These are phyloP conservation scores for Arctocebus calabarensis DNA, from an alignment of 2,797 vertebrate genomes.

Conservation along the genomic window DNA sequence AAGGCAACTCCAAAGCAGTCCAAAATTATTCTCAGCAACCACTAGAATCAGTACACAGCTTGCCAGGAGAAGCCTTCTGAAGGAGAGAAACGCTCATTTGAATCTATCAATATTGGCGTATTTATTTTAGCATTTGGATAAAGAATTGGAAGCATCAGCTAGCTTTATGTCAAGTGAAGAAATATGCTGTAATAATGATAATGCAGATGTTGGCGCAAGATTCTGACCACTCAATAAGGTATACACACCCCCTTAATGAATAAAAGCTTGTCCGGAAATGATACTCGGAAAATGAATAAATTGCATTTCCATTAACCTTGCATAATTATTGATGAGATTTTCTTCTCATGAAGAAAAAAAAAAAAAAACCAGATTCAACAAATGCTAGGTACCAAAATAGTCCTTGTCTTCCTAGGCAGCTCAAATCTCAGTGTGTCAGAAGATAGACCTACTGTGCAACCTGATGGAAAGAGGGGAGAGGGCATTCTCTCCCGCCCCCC, in stretches of 20 bases:
- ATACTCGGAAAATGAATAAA: conserved; percentile 50
- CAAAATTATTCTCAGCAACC: conserved; percentile 58
- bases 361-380: neutral
- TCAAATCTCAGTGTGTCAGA: neutral
- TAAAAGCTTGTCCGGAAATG: conserved; percentile 16
- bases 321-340: conserved; percentile 41
- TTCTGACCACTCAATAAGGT: neutral
- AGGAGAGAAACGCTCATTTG: conserved; percentile 52
- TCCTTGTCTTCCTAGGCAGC: neutral
- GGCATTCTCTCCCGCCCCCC: too few relatives aligned
- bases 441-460: neutral
- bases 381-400: neutral
- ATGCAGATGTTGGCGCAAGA: conserved; percentile 41
- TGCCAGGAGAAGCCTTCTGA: conserved; percentile 58
- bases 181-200: conserved; percentile 37
- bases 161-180: conserved; percentile 36
- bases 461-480: neutral
- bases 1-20: conserved; percentile 61
- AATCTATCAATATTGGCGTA: conserved; percentile 55
- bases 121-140: conserved; percentile 65
- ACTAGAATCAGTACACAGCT: conserved; percentile 9
- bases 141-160: conserved; percentile 56
- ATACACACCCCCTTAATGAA: neutral
- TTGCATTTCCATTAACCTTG: neutral
- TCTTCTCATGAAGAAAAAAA: neutral